Base-by-base conservation (phyloP, 2,888 invertebrate genomes). In the Eustalomyia histrio region DNA sequence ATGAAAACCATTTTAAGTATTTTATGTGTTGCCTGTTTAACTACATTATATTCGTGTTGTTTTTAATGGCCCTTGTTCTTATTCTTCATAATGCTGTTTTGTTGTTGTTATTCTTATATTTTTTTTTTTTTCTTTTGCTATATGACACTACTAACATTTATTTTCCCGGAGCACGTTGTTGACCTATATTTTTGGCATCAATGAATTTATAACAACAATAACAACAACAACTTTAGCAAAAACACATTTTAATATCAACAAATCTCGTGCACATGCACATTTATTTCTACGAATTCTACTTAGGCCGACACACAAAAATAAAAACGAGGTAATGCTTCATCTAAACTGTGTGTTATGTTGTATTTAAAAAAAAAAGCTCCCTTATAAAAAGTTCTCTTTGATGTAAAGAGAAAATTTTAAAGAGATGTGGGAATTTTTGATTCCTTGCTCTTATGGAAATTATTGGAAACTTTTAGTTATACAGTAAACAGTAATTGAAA, bases 161-260 rank as follows among this genome's bases (percentile, higher is more conserved):
- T 63, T 85, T 85, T 85, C 85, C 84, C 85, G 85, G 83, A 87
- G 83, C 87, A 88, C 87, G 85, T 86, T 87, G 88, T 87, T 89
- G 89, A 89, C 89, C 89, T 88, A 89, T 87, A 89, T 89, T 89
- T 87, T 63, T 83, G 85, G 84, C 87, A 88, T 88, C 88, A 88
- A 88, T 88, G 88, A 88, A 87, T 83, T 69, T 61, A 47, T 50
- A 68, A 72, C 72, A 39, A 35, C 61, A 76, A 64, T 16, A 69
- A 68, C 35, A 80, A 73, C 50, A 33, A n/a, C n/a, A n/a, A n/a
- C n/a, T n/a, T n/a, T n/a, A n/a, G n/a, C n/a, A n/a, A 47, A 14
- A 43, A 69, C 43, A 65, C 12, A 39, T 61, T 7, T 39, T 24
- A 35, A 52, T 58, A 73, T 64, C 72, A 80, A 76, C 68, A 80